Base-by-base conservation (phyloP, 2,888 invertebrate species). In the Mystacides longicornis region DNA sequence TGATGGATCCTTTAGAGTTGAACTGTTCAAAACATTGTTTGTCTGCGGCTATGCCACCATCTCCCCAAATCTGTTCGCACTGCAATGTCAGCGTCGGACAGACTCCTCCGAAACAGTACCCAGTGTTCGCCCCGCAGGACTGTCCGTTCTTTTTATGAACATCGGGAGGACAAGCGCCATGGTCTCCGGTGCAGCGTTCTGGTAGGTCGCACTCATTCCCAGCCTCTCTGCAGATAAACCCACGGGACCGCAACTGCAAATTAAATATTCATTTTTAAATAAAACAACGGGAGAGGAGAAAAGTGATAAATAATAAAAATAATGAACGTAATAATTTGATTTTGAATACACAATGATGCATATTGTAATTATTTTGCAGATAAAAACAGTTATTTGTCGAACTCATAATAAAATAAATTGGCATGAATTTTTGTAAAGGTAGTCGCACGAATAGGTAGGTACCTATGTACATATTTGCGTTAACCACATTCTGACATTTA, bases 181-280 rank as follows among this genome's bases (percentile, higher is more conserved):
- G 83, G 49, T 84, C 82, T 0, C 98, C 98, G 54, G 90, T 86
- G 71, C 98, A 99, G 53, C 86, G 84, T 70, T 99, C 98, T 19
- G 95, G 92, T 23, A 99, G 81, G 76, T 99, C 98, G 71, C 98
- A 99, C 68, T 96, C 96, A 69, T 92, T 93, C 58, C 82, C 79
- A 1, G 93, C 81, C 53, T 88, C 86, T 19, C 98, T 84, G 71
- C 98, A 99, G 55, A 89, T 76, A 45, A 85, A 81, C 18, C 93
- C 94, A 55, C 82, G 78, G 11, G 81, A 78, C 62, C 85, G 82
- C 52, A 92, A 74, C 91, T 91, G 71, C 1, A 52, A 31, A 51
- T 27, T 11, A 27, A 27, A 27, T 27, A 7, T 27, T 27, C 11
- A 27, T 27, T 27, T 27, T 27, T 11, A 27, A 27, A 27, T 7